Evolutionary conservation across 2,888 invertebrate species (phyloP), one percentile per base, ranked within the genome.

Genomic region (Drosophila mettleri): DNA sequence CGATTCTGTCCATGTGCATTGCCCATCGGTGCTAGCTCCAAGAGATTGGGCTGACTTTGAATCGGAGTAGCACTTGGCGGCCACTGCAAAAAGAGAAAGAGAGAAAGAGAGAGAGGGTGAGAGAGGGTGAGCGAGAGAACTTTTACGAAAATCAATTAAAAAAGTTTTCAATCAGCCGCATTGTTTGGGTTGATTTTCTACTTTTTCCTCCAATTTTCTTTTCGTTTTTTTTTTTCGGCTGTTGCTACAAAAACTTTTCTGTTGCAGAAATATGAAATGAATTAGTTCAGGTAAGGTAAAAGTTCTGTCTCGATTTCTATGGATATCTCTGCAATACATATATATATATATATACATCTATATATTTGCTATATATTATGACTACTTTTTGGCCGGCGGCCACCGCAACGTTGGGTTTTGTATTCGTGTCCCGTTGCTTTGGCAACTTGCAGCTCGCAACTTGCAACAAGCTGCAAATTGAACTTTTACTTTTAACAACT

Each of bases 111-210:
- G 24, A 49, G 20, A 10, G 34, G 3, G 16, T 5, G 18, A 12
- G 20, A 16, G n/a, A 12, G 22, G 31, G 43, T 16, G 53, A 29
- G 9, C 1, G 3, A 16, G 36, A 63, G 61, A 82, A 85, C 68
- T 83, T 22, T 85, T 70, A 63, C 80, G 75, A 88, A 89, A 90
- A 90, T 89, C 87, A 90, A 90, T 90, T 90, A 90, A 84, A 90
- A 89, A 90, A 89, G 78, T 89, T 90, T 89, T 81, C 83, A 88
- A 89, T 89, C 89, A 85, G 86, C 68, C 78, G 80, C 74, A 87
- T 83, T 83, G 87, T 84, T 87, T 78, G 78, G 59, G 31, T 69
- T 68, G 59, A 72, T 70, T 63, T 63, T 66, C 59, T 52, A 57
- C 51, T 46, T 58, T 54, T 34, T 10, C 34, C 34, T 31, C 41